These are phyloP conservation scores for Sminthopsis crassicaudata DNA, from an alignment of 2,113 vertebrate genomes.

Conservation along the genomic window DNA sequence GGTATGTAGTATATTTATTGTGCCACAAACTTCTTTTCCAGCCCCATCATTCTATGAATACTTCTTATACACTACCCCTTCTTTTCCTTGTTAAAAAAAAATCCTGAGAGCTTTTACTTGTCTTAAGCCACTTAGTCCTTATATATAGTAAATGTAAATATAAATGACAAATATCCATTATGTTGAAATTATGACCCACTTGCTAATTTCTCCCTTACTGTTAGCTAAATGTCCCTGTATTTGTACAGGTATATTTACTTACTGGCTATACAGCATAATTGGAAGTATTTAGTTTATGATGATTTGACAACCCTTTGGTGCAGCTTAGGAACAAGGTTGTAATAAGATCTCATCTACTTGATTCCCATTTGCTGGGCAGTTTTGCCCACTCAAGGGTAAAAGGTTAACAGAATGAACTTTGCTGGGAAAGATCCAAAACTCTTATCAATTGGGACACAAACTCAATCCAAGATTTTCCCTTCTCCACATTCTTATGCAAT, in stretches of 20 bases:
- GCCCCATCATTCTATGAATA: background rate
- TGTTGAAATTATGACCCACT: slow-evolving; percentile 67
- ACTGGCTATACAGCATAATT: slow-evolving; percentile 41
- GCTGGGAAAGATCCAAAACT: background rate
- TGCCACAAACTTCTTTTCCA: background rate
- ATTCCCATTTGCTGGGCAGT: slow-evolving; percentile 19
- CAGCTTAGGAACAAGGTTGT: slow-evolving; percentile 21
- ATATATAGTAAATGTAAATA: slow-evolving; percentile 62
- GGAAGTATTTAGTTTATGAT: slow-evolving; percentile 66
- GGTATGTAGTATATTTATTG: background rate
- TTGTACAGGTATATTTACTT: slow-evolving; percentile 69
- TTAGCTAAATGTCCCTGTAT: slow-evolving; percentile 59
- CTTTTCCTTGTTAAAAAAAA: slow-evolving; percentile 33
- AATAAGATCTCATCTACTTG: background rate
- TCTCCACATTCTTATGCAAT: background rate
- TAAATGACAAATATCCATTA: slow-evolving; percentile 19
- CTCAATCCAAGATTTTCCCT: background rate
- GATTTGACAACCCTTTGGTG: slow-evolving; percentile 27
- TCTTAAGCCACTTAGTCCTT: slow-evolving; percentile 45
- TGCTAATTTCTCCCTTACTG: slow-evolving; percentile 56
- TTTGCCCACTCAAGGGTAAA: background rate
- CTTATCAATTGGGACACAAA: background rate
- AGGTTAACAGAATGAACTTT: background rate
- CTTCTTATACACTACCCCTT: background rate
- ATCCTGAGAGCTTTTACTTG: slow-evolving; percentile 33